These are phyloP conservation scores for Dascyllus trimaculatus DNA, from an alignment of 2,113 vertebrate species.

Conservation along the genomic window DNA sequence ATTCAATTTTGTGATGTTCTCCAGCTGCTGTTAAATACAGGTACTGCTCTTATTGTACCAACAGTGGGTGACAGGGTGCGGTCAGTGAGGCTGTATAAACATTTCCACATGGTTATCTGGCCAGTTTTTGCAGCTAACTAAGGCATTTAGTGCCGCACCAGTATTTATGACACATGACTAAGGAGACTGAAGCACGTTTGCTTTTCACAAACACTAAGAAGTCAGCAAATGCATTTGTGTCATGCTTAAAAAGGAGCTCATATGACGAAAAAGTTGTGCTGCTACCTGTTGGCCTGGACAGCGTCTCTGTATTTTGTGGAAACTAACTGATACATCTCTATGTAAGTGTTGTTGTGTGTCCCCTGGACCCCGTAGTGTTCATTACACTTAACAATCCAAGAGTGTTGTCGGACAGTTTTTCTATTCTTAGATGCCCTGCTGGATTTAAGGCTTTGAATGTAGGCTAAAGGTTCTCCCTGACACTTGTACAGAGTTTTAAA, in stretches of 20 bases:
- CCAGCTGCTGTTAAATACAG: neutral
- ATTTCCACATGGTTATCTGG: neutral
- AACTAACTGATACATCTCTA: neutral
- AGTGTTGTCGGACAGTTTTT: neutral
- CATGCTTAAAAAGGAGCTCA: neutral
- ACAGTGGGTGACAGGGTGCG: neutral
- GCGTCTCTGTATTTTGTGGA: no score
- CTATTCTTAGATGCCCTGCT: slow-evolving; percentile 10
- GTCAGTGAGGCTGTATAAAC: neutral
- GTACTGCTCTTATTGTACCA: neutral
- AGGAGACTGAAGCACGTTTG: neutral
- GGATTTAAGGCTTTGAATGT: slow-evolving; percentile 19
- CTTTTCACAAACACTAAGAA: neutral
- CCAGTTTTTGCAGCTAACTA: neutral
- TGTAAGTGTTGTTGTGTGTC: neutral
- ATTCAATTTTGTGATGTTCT: neutral
- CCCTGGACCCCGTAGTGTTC: neutral
- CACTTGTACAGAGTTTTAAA: neutral
- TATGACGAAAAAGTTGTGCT: neutral
- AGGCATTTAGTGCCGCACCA: neutral
- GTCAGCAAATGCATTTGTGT: neutral
- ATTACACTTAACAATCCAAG: neutral
- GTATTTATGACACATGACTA: neutral
- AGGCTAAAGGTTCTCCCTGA: slow-evolving; percentile 16
- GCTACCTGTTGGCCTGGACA: neutral